Base-by-base conservation (phyloP, 2,797 vertebrate species). In the Chelon auratus region DNA sequence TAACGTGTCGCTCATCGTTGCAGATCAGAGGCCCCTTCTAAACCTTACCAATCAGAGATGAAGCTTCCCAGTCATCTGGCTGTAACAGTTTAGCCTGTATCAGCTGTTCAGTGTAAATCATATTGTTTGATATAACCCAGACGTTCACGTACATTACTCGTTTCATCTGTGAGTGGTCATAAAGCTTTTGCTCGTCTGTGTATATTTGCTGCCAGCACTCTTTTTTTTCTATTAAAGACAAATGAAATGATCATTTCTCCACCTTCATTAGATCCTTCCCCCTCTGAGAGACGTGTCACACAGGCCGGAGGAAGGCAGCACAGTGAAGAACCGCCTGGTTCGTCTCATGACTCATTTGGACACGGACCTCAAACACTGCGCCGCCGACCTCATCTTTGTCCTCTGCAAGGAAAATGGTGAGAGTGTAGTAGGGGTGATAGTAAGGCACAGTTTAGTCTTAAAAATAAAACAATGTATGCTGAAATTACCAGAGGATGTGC, bases 271-370 rank as follows among this genome's bases (percentile, higher is more conserved):
- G 94, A 91, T 95, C 70, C 88, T 96, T 47, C 95, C 95, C 17
- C 95, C 95, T 9, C 90, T 96, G 81, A 90, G 89, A 58, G 94
- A 96, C 0, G 91, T 93, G 4, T 91, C 85, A 1, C 90, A 91
- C 12, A 86, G 93, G n/a, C 95, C 95, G 0, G 95, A 96, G 79
- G 93, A 95, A 45, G 95, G 94, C 4, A 80, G 82, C 67, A 93
- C 94, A 0, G 66, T 95, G 70, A 94, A 93, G 78, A 94, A 88
- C 37, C 94, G 92, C 13, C 90, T 96, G 57, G 91, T 96, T 54
- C 91, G 95, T 2, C 93, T 96, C 67, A 96, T 96, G 95, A 96
- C 95, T 53, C 93, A 96, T 56, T 82, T 96, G 75, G 94, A 95
- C 80, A 95, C 95, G 0, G 94, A 95, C 43, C 76, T 96, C 33